A percentile compares a stretch with the other conserved stretches of the same genome.
These are phyloP conservation scores for Bellardia bayeri DNA, from an alignment of 2,888 invertebrate species.

Conservation along the genomic window DNA sequence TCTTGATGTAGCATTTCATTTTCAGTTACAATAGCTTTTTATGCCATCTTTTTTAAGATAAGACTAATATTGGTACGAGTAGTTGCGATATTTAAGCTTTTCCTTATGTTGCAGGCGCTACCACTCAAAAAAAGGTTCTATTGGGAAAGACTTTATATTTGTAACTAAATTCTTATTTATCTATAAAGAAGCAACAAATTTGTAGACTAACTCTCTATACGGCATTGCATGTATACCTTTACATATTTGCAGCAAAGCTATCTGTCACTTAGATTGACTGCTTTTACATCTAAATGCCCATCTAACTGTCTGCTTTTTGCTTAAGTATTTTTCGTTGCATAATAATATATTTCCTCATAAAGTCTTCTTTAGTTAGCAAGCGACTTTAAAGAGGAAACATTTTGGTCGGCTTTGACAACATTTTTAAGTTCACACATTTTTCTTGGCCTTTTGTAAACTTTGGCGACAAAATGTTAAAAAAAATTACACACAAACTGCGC, in stretches of 20 bases:
- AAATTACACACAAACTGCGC: constrained; percentile 3
- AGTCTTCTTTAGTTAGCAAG: not conserved
- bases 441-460: not conserved
- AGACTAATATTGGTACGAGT: too few relatives aligned
- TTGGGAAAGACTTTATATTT: too few relatives aligned
- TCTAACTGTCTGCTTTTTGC: not conserved
- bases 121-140: too few relatives aligned
- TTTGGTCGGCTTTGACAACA: not conserved
- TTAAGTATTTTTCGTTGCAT: not conserved
- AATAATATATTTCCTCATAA: not conserved
- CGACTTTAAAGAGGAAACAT: not conserved
- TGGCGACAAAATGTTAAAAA: constrained; percentile 46
- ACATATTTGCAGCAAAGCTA: not conserved
- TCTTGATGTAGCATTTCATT: not conserved
- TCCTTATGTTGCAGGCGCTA: too few relatives aligned
- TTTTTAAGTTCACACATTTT: not conserved
- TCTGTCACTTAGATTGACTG: not conserved
- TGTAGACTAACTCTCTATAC: too few relatives aligned
- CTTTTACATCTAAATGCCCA: not conserved
- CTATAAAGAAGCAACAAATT: too few relatives aligned
- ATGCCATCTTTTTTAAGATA: too few relatives aligned
- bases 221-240: too few relatives aligned
- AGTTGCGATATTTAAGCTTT: too few relatives aligned
- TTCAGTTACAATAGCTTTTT: too few relatives aligned
- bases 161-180: too few relatives aligned